Evolutionary conservation across 2,113 vertebrate genomes (phyloP), one percentile per base, ranked within the genome.

Genomic region (Calypte anna): DNA sequence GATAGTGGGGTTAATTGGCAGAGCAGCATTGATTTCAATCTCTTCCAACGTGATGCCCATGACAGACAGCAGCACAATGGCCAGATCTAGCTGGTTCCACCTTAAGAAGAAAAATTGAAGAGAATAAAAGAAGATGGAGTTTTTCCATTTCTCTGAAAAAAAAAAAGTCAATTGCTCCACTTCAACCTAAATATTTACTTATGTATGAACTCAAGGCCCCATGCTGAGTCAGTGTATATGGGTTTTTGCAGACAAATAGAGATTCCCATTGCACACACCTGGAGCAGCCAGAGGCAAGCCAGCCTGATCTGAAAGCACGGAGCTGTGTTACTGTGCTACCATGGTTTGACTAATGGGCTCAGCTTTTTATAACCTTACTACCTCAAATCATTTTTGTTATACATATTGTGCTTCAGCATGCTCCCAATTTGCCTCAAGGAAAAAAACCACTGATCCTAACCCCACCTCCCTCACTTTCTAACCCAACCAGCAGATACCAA

Each of bases 1-100:
- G 97, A 99, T 99, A 55, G 99, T 99, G 76, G 99, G 99, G 96
- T 99, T 99, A 98, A 99, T 99, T 92, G 99, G 99, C 81, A 99
- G 98, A 13, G 99, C 99, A 2, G 99, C 98, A 3, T 99, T 99
- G 95, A 99, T 99, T 97, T 99, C 99, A 13, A 99, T 99, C 97
- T 99, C 99, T 96, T 99, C 99, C 97, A 99, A 51, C 0, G 98
- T 99, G 97, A 99, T 99, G 85, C 99, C 99, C 99, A 99, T 99
- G 91, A 99, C 98, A 1, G 99, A 99, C 75, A 99, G 98, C 80
- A 99, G 98, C 90, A 99, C 99, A 33, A 99, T 99, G 95, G 99
- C 99, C 97, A 99, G 96, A 95, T 99, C 99, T 96, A 99, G 97
- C 96, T 99, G 99, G 97, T 99, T 99, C 99, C 99, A 99, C 98